These are phyloP conservation scores for Trachurus trachurus DNA, from an alignment of 2,797 vertebrate species.

Conservation along the genomic window DNA sequence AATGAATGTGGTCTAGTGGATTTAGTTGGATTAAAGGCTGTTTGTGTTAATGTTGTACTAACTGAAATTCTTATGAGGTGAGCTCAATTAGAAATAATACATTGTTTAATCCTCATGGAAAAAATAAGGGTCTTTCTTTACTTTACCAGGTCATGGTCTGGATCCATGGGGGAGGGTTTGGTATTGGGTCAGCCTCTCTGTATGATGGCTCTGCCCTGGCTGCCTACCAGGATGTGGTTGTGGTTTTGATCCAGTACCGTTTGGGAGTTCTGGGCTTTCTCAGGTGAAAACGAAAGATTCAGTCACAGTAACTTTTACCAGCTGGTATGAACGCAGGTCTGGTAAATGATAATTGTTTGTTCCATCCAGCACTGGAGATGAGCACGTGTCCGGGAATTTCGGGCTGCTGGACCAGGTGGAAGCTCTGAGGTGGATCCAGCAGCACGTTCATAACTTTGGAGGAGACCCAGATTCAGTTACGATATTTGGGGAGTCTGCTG, in stretches of 20 bases:
- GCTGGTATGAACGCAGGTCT: neutral
- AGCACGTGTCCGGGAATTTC: constrained; percentile 81
- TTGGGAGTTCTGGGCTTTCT: constrained; percentile 88
- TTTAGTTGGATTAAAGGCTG: neutral
- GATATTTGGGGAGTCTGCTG: constrained; percentile 87
- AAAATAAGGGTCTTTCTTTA: constrained; percentile 9
- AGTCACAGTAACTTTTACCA: neutral
- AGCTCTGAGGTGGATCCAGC: constrained; percentile 84
- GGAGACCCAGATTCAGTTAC: constrained; percentile 84
- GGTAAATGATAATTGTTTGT: constrained; percentile 3
- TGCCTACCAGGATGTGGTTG: constrained; percentile 86
- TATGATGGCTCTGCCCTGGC: constrained; percentile 85
- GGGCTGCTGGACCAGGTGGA: constrained; percentile 85
- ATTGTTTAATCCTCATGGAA: neutral
- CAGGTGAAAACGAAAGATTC: constrained; percentile 77
- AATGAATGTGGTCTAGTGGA: no score
- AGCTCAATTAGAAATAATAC: neutral
- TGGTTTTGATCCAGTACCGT: constrained; percentile 89
- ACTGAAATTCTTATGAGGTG: neutral
- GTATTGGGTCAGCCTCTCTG: constrained; percentile 68
- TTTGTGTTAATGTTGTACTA: neutral
- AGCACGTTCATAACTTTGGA: constrained; percentile 86
- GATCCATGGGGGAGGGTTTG: constrained; percentile 86
- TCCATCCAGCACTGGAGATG: constrained; percentile 81
- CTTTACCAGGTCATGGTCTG: constrained; percentile 89